These are phyloP conservation scores for Tetramorium parvispinum DNA, from an alignment of 1,140 invertebrate species.

Conservation along the genomic window DNA sequence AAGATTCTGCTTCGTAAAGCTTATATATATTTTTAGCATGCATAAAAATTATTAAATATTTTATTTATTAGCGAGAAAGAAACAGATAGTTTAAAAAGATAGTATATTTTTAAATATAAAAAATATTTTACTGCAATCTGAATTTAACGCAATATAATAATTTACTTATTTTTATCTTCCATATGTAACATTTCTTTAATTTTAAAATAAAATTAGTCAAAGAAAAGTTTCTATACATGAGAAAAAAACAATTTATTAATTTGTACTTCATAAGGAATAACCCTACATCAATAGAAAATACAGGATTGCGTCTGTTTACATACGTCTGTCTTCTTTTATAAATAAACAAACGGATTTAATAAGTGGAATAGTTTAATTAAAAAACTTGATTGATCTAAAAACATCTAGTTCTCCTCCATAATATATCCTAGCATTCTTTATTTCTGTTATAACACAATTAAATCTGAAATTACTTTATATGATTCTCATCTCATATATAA, in stretches of 20 bases:
- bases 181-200: background rate
- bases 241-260: background rate
- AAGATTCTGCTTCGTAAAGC: background rate
- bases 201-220: background rate
- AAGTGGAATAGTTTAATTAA: background rate
- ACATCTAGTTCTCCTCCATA: background rate
- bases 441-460: background rate
- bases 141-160: background rate
- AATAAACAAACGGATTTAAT: background rate
- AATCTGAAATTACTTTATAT: background rate
- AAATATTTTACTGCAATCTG: background rate
- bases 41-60: background rate
- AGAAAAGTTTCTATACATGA: background rate
- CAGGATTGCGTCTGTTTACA: background rate
- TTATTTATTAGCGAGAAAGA: background rate
- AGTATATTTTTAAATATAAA: background rate
- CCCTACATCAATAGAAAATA: background rate
- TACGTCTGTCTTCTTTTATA: background rate
- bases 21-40: background rate
- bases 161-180: background rate
- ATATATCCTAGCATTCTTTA: background rate
- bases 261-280: background rate
- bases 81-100: background rate
- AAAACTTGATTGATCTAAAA: background rate
- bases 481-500: background rate